Base-by-base conservation (phyloP, 1,140 invertebrate genomes). In the Phymorhynchus buccinoides region DNA sequence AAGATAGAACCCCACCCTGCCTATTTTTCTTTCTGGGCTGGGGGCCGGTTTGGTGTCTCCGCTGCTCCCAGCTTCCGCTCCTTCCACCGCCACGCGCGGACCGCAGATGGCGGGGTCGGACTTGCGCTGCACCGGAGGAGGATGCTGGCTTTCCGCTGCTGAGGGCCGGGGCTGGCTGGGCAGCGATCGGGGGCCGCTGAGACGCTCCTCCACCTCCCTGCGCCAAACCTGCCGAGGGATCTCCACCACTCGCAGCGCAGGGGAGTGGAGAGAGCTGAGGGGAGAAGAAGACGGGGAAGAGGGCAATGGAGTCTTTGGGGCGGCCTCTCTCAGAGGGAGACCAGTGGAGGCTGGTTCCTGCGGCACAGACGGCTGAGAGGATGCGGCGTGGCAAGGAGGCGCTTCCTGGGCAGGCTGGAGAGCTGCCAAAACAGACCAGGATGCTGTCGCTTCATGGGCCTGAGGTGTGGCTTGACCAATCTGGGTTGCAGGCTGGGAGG, bases 61-160 rank as follows among this genome's bases (percentile, higher is more conserved):
- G 30, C 27, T 37, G 1, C 35, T 7, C 12, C 68, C 68, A 32
- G 32, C 30, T 27, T 30, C 62, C 7, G n/a, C n/a, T 9, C 7
- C n/a, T 27, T 66, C n/a, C 68, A 9, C 30, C 7, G 68, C 14
- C 6, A 22, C 6, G 68, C 32, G 35, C 4, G 68, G 68, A 71
- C 6, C 68, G 14, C 30, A 32, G 27, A 18, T 4, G 68, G n/a
- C 68, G 16, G 68, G 68, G 68, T 32, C 30, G 16, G 30, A 32
- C 68, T 71, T 71, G 68, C 30, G 68, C 3, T 66, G 62, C 62
- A 66, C 62, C 62, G 62, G 18, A n/a, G n/a, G n/a, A n/a, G n/a
- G n/a, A n/a, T 22, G 62, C 62, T 62, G 56, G 7, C 68, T 7
- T 35, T 71, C 30, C 3, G 30, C 30, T 52, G 48, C 9, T 32